phyloP scores from a whole-genome alignment of 2,888 invertebrate species.

The Hirudinaria manillensis region DNA sequence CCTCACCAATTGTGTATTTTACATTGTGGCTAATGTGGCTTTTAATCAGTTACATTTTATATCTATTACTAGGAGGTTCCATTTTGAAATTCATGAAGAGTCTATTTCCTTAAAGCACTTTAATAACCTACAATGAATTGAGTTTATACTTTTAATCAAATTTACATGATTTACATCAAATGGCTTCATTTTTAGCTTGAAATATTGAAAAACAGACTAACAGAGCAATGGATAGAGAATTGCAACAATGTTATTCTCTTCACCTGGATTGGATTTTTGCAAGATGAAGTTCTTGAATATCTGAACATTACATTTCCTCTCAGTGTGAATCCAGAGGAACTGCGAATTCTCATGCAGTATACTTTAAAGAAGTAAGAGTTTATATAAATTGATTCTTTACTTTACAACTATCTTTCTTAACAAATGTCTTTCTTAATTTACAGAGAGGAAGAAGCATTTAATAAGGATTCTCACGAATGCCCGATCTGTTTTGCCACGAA shows the following conservation, averaged over 20 bases:
- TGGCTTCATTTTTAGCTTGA: slow-evolving; percentile 50
- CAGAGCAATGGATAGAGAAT: slow-evolving; percentile 58
- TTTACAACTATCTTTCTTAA: too few relatives aligned
- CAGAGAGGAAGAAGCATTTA: slow-evolving; percentile 36
- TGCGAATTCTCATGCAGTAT: slow-evolving; percentile 19
- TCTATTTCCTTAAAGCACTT: too few relatives aligned
- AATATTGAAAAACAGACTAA: slow-evolving; percentile 58
- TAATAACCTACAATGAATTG: too few relatives aligned
- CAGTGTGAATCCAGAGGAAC: slow-evolving; percentile 38
- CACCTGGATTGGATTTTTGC: slow-evolving; percentile 59
- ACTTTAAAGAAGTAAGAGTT: background rate
- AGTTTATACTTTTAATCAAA: too few relatives aligned
- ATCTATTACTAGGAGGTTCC: too few relatives aligned
- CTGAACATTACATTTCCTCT: slow-evolving; percentile 44
- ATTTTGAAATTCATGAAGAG: too few relatives aligned
- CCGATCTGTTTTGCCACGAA: slow-evolving; percentile 59
- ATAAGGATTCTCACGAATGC: slow-evolving; percentile 49
- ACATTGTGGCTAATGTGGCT: too few relatives aligned
- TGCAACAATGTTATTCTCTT: slow-evolving; percentile 58
- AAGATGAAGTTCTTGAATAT: slow-evolving; percentile 56
- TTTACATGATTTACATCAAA: too few relatives aligned
- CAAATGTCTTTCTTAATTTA: too few relatives aligned
- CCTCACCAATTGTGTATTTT: too few relatives aligned
- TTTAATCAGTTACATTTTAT: too few relatives aligned
- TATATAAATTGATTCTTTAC: too few relatives aligned